Evolutionary conservation across 2,113 vertebrate genomes (phyloP), one percentile per base, ranked within the genome.

Genomic region (Dicentrarchus labrax): DNA sequence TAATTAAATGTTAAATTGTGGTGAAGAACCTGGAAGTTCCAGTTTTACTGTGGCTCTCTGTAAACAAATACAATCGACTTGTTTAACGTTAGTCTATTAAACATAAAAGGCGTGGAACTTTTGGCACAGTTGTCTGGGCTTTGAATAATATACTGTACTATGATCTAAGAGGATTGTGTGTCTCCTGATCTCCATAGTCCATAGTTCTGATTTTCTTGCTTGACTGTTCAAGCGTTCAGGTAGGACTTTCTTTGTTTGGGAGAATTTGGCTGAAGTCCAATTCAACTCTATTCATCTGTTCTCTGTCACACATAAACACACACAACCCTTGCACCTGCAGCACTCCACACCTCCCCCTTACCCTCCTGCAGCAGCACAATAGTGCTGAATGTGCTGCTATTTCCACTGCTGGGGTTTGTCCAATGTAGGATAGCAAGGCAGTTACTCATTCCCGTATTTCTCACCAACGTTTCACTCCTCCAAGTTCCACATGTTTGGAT

Each of bases 261-360:
- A 69, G 38, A 50, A 39, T 78, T 77, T 72, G 78, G 65, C 80
- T 83, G 68, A 86, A 76, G 62, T 70, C 62, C 71, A 75, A 4
- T 74, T 80, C 56, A 77, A 65, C 76, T 64, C 48, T 53, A 17
- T 73, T 73, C 65, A 70, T 66, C 69, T 74, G 48, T 68, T 47
- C 56, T 60, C 54, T 80, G 48, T 64, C 73, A 41, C 59, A 65
- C 67, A 74, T 5, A 65, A 19, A 76, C 53, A 43, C 56, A 74
- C 51, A 54, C 73, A 81, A 54, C 73, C 74, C 67, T 67, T 82
- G 91, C 83, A 92, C 93, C 91, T 93, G 93, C 90, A 93, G 72
- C 79, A 81, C 74, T 45, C 72, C 1, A 17, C 72, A 72, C 60
- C 76, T 76, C 78, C 78, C 83, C 75, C 39, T 39, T 24, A 56